Conservation (phyloP, 2,888 invertebrate species). For the Dicyrtomina minuta region DNA sequence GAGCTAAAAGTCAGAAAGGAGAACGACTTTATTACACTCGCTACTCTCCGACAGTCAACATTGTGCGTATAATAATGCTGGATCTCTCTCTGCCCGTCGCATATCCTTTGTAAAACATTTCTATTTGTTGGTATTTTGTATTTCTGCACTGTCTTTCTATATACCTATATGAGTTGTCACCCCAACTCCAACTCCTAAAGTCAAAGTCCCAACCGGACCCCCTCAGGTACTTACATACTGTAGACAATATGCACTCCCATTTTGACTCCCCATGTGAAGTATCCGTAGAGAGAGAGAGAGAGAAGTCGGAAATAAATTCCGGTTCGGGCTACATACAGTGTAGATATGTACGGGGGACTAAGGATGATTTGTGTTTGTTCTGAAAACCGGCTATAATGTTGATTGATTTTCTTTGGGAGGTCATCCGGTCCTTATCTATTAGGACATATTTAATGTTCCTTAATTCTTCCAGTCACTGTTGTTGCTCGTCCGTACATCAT, state of each 20-base stretch:
- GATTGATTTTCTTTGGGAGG: conserved; percentile 33
- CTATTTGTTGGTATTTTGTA: no score
- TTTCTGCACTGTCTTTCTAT: not conserved
- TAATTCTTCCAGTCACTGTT: conserved; percentile 4
- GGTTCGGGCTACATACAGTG: no score
- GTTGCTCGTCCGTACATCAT: not conserved
- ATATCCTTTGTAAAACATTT: no score
- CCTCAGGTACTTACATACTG: no score
- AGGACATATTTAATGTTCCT: not conserved
- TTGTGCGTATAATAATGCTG: no score
- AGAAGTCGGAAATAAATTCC: conserved; percentile 16
- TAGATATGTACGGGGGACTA: not conserved
- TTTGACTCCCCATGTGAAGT: not conserved
- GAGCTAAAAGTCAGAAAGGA: not conserved
- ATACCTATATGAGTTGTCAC: not conserved
- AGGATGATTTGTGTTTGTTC: conserved; percentile 24
- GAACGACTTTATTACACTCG: conserved; percentile 22
- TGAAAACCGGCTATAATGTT: conserved; percentile 32
- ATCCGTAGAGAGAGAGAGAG: not conserved
- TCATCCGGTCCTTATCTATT: conserved; percentile 25
- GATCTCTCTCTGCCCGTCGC: no score
- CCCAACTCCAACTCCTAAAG: no score
- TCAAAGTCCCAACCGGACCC: no score
- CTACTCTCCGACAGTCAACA: not conserved
- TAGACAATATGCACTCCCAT: not conserved